These are phyloP conservation scores for Meloidogyne chitwoodi DNA, from an alignment of 1,140 invertebrate genomes.

Conservation along the genomic window DNA sequence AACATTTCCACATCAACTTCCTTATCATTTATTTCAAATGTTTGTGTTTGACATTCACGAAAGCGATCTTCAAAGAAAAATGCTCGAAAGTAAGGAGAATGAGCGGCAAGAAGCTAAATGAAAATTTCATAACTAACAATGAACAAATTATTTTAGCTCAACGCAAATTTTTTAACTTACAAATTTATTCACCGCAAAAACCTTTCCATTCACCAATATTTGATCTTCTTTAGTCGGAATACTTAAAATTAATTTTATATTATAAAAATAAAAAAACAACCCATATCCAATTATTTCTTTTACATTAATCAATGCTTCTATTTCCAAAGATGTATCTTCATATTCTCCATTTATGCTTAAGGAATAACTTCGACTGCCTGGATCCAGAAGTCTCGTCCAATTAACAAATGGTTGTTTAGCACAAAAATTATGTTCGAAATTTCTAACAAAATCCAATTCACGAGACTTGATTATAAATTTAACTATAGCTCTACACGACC, in stretches of 20 bases:
- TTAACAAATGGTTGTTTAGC: constrained; percentile 16
- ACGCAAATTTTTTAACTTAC: too few species aligned
- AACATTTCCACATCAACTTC: constrained; percentile 15
- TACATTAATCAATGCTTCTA: constrained; percentile 11
- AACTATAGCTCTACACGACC: constrained; percentile 17
- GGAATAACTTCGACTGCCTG: not conserved
- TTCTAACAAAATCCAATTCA: constrained; percentile 12
- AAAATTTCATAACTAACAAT: not conserved
- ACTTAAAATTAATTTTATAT: not conserved
- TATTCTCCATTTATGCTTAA: not conserved
- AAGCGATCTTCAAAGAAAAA: constrained; percentile 19
- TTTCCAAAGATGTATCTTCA: constrained; percentile 5
- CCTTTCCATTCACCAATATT: constrained; percentile 15
- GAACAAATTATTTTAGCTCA: not conserved
- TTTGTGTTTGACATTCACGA: constrained; percentile 17
- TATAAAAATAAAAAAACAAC: not conserved
- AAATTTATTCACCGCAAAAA: constrained; percentile 21
- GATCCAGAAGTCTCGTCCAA: constrained; percentile 8
- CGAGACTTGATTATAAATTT: constrained; percentile 22
- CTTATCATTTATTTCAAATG: constrained; percentile 10
- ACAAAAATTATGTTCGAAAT: constrained; percentile 16
- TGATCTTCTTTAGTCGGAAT: constrained; percentile 20
- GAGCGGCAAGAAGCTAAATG: constrained; percentile 10
- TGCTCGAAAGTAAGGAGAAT: constrained; percentile 21
- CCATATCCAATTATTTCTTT: constrained; percentile 21